phyloP scores from a whole-genome alignment of 2,113 vertebrate genomes.

The Oxyura jamaicensis region DNA sequence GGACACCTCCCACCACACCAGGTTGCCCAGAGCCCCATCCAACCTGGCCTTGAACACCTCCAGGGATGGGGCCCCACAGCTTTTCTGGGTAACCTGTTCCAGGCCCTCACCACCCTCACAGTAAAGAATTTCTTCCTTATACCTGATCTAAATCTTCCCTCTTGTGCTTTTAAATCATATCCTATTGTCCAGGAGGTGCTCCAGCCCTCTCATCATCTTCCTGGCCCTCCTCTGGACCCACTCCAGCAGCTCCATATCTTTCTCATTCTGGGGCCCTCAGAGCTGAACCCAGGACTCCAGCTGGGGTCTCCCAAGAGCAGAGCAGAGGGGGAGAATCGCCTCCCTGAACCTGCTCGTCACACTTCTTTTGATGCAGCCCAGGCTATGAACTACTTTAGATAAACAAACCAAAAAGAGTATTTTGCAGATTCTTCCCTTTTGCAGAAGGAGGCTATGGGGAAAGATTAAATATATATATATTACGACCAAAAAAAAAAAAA shows the following conservation, averaged over 20 bases:
- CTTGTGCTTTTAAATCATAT: background rate
- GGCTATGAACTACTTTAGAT: background rate
- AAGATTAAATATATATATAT: background rate
- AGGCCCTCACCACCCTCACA: background rate
- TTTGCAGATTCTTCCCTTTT: background rate
- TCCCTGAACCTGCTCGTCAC: background rate
- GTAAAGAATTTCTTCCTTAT: background rate
- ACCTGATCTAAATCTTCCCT: background rate
- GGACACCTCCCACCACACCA: too few species aligned
- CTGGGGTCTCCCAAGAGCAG: too few species aligned
- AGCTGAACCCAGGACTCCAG: too few species aligned
- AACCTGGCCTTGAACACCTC: too few species aligned
- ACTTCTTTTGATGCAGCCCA: background rate
- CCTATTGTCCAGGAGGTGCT: background rate
- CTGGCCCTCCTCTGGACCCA: background rate
- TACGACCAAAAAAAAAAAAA: background rate
- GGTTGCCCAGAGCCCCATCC: too few species aligned
- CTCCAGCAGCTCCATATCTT: background rate
- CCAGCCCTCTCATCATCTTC: background rate
- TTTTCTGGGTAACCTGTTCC: background rate
- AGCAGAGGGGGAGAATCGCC: background rate
- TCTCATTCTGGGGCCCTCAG: background rate
- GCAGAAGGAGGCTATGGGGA: background rate
- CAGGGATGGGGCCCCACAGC: background rate
- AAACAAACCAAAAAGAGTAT: background rate